Conservation (phyloP, 2,888 invertebrate species). For the Tinea semifulvella region DNA sequence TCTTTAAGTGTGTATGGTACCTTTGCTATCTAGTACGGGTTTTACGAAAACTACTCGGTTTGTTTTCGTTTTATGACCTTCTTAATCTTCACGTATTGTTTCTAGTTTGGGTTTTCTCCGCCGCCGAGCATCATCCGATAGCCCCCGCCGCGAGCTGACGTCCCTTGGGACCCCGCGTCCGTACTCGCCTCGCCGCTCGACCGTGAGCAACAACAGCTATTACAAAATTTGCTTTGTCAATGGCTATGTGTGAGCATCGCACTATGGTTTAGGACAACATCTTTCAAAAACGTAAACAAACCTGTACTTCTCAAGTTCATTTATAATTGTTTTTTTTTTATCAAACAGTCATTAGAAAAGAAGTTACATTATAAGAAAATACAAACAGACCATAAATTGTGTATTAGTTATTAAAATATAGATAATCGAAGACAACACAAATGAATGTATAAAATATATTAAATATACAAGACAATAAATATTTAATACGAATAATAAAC, state of each 20-base stretch:
- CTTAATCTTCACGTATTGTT: background rate
- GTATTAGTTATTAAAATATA: too few species aligned
- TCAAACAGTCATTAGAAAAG: too few species aligned
- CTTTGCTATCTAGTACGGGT: too few species aligned
- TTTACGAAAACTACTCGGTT: too few species aligned
- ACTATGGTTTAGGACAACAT: background rate
- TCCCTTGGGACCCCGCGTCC: conserved; percentile 48
- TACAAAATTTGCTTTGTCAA: conserved; percentile 68
- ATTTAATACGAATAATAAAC: too few species aligned
- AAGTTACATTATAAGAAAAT: too few species aligned
- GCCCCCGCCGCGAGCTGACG: conserved; percentile 60
- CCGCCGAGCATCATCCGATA: conserved; percentile 63
- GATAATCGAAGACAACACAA: too few species aligned
- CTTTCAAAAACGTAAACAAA: conserved; percentile 5
- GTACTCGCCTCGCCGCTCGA: conserved; percentile 64
- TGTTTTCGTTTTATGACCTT: background rate
- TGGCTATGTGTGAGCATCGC: conserved; percentile 52
- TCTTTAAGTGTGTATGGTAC: too few species aligned
- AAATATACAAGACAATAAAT: too few species aligned
- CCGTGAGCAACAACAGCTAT: conserved; percentile 67
- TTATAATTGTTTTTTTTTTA: too few species aligned
- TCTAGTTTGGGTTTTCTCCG: conserved; percentile 59
- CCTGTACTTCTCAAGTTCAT: background rate
- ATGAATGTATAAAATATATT: too few species aligned
- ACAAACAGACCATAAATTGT: too few species aligned